A percentile compares a stretch with the other conserved stretches of the same genome.
Conservation (phyloP, 30 jellyfish, hydroid and myxozoan species). For the Aurelia coerulea region DNA sequence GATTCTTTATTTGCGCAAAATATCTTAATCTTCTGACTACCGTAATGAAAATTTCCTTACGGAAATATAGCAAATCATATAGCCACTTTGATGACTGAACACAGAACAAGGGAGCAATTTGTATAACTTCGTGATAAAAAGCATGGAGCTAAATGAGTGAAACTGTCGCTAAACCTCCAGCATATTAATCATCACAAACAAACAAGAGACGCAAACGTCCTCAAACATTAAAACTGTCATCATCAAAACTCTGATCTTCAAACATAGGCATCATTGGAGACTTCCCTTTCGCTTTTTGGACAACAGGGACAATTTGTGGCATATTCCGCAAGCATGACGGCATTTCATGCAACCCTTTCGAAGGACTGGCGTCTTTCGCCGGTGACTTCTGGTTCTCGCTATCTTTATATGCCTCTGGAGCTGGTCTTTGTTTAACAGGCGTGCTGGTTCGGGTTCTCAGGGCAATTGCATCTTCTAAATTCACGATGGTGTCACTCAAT, state of each 20-base stretch:
- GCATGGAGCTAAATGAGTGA: too few relatives aligned
- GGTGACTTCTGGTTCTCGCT: conserved; percentile 6
- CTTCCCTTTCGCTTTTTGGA: not conserved
- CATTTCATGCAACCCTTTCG: conserved; percentile 19
- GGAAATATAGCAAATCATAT: too few relatives aligned
- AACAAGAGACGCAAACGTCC: too few relatives aligned
- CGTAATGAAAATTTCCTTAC: too few relatives aligned
- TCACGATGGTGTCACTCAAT: conserved; percentile 15
- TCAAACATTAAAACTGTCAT: conserved; percentile 12
- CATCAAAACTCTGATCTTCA: conserved; percentile 46
- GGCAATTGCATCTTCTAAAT: conserved; percentile 7
- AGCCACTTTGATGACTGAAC: too few relatives aligned
- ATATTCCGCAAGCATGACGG: conserved; percentile 54
- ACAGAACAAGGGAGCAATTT: too few relatives aligned
- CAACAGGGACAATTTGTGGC: conserved; percentile 55
- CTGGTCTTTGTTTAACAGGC: conserved; percentile 28
- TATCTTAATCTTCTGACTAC: too few relatives aligned
- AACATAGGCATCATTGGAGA: conserved; percentile 45
- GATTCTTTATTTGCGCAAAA: too few relatives aligned
- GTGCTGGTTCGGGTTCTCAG: conserved; percentile 58
- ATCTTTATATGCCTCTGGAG: not conserved
- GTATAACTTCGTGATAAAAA: too few relatives aligned
- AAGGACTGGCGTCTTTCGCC: not conserved
- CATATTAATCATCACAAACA: too few relatives aligned
- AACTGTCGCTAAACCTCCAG: too few relatives aligned